Base-by-base conservation (phyloP, 2,113 vertebrate species). In the Catagonus wagneri region DNA sequence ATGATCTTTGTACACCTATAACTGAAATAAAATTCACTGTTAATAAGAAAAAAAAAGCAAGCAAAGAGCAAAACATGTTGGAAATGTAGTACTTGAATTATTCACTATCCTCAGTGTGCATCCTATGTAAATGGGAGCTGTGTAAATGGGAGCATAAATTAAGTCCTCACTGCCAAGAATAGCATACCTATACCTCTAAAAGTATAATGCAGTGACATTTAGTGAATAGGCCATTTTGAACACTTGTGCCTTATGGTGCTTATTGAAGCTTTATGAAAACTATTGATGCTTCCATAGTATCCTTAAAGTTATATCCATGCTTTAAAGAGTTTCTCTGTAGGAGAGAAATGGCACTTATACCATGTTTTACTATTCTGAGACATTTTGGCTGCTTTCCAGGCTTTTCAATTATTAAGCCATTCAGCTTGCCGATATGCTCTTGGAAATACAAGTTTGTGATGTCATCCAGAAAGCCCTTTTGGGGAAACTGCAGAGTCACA, bases 201-300 rank as follows among this genome's bases (percentile, higher is more conserved):
- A 79, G 54, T 75, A 83, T 7, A 91, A 56, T 65, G 76, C 66
- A 92, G 66, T 94, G 61, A 93, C 58, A 85, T 84, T 88, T 94
- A 29, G 61, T 90, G 79, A 93, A 83, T 4, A 93, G 85, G 89
- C 19, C 0, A 6, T 93, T 92, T 76, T 76, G 76, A 96, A 92
- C 75, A 92, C 60, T 65, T 97, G 96, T 97, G 96, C 96, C 96
- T 98, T 97, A 91, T 61, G 65, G 58, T 96, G 65, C 87, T 95
- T 93, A 83, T 20, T 95, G 89, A 96, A 94, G 80, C 52, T 94
- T 94, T 93, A 90, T 93, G 63, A 65, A 90, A 93, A 81, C 16
- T 65, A 19, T 15, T 78, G 19, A 56, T 83, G 6, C 75, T 91
- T 95, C 89, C n/a, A 66, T 36, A 44, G 34, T 76, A 78, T 72